phyloP scores from a whole-genome alignment of 1,140 invertebrate species.

The Cydia splendana region DNA sequence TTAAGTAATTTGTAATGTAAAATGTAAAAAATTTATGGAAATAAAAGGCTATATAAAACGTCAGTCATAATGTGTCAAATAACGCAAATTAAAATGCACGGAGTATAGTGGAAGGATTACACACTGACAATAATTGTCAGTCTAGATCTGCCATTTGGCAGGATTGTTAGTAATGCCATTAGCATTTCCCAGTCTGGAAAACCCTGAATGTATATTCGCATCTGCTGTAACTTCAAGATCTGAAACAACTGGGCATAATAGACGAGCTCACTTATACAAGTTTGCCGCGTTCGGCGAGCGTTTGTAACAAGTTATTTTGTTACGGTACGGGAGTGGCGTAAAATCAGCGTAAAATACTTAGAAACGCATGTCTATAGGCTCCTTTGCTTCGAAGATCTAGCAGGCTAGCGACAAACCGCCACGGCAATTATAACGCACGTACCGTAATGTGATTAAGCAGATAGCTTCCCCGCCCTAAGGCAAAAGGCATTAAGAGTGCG shows the following conservation, averaged over 20 bases:
- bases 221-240: neutral
- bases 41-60: too few species aligned
- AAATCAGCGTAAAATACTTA: neutral
- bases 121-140: neutral
- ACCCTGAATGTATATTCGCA: neutral
- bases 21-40: too few species aligned
- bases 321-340: too few species aligned
- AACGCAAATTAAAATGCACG: too few species aligned
- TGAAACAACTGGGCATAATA: neutral
- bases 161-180: neutral
- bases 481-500: slow-evolving; percentile 4
- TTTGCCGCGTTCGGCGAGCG: neutral
- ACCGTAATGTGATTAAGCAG: slow-evolving; percentile 29
- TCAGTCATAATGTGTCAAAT: too few species aligned
- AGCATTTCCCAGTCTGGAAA: neutral
- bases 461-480: neutral
- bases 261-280: neutral
- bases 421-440: slow-evolving; percentile 27
- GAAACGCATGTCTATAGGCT: neutral
- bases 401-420: slow-evolving; percentile 16
- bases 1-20: too few species aligned
- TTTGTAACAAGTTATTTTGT: neutral
- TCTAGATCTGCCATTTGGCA: too few species aligned
- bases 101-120: too few species aligned
- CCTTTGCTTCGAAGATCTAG: neutral